Evolutionary conservation across 2,888 invertebrate genomes (phyloP), one percentile per base, ranked within the genome.

Genomic region (Bugulina stolonifera): DNA sequence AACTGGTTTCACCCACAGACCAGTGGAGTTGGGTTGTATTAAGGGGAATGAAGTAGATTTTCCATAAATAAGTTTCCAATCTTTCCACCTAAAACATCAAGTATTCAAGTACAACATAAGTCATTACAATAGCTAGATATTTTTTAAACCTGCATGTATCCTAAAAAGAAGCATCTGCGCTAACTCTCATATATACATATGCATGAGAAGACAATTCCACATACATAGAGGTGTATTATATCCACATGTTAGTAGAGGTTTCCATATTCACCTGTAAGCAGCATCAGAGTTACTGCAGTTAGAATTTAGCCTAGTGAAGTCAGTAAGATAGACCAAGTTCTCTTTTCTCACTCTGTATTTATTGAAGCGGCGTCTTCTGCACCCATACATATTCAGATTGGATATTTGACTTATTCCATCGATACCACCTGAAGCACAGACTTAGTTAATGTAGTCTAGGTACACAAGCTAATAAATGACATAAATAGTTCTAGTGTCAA

Each of bases 271-370:
- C 57, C 57, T 5, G 23, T 57, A 57, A n/a, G 57, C 57, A 5
- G 23, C 57, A 57, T 57, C 57, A 57, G 57, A 57, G 23, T n/a
- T n/a, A 23, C 57, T 57, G 57, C 57, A 57, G 57, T 57, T 57
- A 25, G 23, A n/a, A 25, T 5, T 25, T 10, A 57, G 57, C 5
- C 10, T 57, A n/a, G 57, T 23, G 57, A n/a, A 57, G 23, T 57
- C 23, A 57, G 57, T 57, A n/a, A 57, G 14, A 25, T n/a, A 52
- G 52, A 52, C 52, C 10, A 52, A 18, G 18, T 52, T 10, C 52
- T 52, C 52, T 14, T 18, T 52, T 18, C 52, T 5, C 57, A 57
- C 57, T 57, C 23, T 57, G 23, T 57, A 57, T 25, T 57, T 57
- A n/a, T n/a, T 23, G 5, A 5, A 5, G 5, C 23, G 5, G 23